Evolutionary conservation across 1,140 invertebrate genomes (phyloP).

Genomic region (Popillia japonica): DNA sequence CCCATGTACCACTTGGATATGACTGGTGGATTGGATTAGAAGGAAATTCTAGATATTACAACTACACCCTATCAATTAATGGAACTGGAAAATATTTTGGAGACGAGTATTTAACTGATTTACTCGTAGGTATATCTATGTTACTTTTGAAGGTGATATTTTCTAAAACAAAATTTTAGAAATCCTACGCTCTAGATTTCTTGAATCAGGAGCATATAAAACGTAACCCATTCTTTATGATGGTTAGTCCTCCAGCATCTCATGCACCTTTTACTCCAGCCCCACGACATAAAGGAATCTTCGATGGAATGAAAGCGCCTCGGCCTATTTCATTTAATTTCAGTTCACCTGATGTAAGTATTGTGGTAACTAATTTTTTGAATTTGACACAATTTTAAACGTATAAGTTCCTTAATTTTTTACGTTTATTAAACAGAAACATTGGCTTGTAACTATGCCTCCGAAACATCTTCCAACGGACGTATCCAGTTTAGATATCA

Average conservation of each 20-base stretch:
- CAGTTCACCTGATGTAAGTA: conserved; percentile 58
- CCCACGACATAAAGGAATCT: conserved; percentile 71
- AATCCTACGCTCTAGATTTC: conserved; percentile 68
- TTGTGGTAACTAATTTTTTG: no score
- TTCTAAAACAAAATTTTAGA: conserved; percentile 60
- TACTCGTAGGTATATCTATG: conserved; percentile 71
- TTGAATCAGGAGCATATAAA: conserved; percentile 58
- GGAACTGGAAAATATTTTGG: conserved; percentile 69
- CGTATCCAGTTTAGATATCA: conserved; percentile 69
- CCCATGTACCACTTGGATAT: conserved; percentile 82
- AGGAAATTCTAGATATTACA: conserved; percentile 88
- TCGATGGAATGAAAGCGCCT: conserved; percentile 67
- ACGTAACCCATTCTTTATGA: conserved; percentile 78
- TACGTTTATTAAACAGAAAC: conserved; percentile 66
- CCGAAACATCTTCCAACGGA: conserved; percentile 67
- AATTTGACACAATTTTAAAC: background rate
- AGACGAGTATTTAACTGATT: conserved; percentile 84
- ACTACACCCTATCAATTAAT: conserved; percentile 88
- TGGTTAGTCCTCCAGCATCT: conserved; percentile 82
- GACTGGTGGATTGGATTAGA: conserved; percentile 80
- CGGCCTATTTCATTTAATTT: conserved; percentile 80
- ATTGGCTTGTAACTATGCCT: conserved; percentile 79
- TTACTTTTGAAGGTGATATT: conserved; percentile 25
- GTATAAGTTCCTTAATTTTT: background rate
- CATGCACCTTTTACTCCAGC: conserved; percentile 87